Evolutionary conservation across 1,140 invertebrate species (phyloP), one percentile per base, ranked within the genome.

Genomic region (Planococcus citri): DNA sequence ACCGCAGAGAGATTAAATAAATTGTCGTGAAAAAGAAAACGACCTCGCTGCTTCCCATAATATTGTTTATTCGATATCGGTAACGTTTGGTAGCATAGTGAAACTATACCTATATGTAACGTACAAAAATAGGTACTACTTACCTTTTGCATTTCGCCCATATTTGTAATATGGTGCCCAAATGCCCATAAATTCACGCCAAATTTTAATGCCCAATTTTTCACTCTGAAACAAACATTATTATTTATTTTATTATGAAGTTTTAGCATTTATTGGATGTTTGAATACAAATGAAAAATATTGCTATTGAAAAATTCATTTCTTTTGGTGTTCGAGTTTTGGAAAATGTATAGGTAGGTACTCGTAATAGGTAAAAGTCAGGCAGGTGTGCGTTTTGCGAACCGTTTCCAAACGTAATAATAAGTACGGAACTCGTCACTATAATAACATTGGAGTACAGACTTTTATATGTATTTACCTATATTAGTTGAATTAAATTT

Each of bases 151-250:
- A 92, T 88, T 78, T 91, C 88, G 75, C 86, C 86, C 86, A 91
- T 90, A 82, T 90, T 90, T 27, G 91, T 94, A 76, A 88, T 87
- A 77, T 90, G 87, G 76, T 85, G 83, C 51, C 90, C 90, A 75
- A 91, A 92, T 79, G 92, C 88, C 89, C 90, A 94, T 67, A 94
- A 79, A 78, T 91, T 89, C 64, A 91, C 88, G 72, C 91, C 91
- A 76, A 93, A 92, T 79, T 90, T 91, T 71, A 92, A 78, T 33
- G 91, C 90, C 91, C 90, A 94, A 78, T 92, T 92, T 79, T 90
- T 88, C 70, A 94, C 89, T 83, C 91, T 93, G 83, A 71, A 88
- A 89, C 25, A 61, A 20, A 70, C 8, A 68, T 12, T 21, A 27
- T 25, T 27, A 24, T 0, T 22, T 8, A 27, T 69, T 17, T 27